These are phyloP conservation scores for Icerya purchasi DNA, from an alignment of 2,888 invertebrate species.

Conservation along the genomic window DNA sequence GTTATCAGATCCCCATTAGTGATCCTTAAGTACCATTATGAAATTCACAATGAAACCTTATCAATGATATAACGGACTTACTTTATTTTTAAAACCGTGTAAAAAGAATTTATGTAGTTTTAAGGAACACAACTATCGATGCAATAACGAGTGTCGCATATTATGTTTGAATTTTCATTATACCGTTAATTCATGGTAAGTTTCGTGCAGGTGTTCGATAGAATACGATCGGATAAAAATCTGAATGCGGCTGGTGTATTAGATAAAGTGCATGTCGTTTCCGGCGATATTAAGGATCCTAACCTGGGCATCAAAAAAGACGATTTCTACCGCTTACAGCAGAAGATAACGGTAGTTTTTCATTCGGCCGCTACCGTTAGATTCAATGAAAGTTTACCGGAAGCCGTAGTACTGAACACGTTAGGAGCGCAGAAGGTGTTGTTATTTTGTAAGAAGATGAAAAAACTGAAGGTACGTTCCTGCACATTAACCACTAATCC, in stretches of 20 bases:
- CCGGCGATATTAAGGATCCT: constrained; percentile 25
- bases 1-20: no score
- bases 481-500: neutral
- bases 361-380: constrained; percentile 39
- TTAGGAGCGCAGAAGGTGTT: constrained; percentile 32
- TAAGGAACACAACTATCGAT: no score
- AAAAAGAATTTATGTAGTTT: no score
- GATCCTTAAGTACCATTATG: no score
- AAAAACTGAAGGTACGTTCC: constrained; percentile 29
- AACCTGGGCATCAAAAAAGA: constrained; percentile 23
- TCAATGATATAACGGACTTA: no score
- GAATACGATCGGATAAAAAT: constrained; percentile 21
- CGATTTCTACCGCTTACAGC: constrained; percentile 24
- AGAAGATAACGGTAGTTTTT: constrained; percentile 32
- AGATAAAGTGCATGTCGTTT: constrained; percentile 27
- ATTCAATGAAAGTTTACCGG: constrained; percentile 35
- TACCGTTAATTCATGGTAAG: neutral
- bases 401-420: constrained; percentile 35
- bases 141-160: no score
- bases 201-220: constrained; percentile 26
- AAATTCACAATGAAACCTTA: no score
- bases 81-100: no score
- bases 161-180: neutral
- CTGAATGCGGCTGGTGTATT: constrained; percentile 21
- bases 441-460: constrained; percentile 31